A percentile compares a stretch with the other conserved stretches of the same genome.
phyloP scores from a whole-genome alignment of 2,888 invertebrate species.

The Brachypterus glaber region DNA sequence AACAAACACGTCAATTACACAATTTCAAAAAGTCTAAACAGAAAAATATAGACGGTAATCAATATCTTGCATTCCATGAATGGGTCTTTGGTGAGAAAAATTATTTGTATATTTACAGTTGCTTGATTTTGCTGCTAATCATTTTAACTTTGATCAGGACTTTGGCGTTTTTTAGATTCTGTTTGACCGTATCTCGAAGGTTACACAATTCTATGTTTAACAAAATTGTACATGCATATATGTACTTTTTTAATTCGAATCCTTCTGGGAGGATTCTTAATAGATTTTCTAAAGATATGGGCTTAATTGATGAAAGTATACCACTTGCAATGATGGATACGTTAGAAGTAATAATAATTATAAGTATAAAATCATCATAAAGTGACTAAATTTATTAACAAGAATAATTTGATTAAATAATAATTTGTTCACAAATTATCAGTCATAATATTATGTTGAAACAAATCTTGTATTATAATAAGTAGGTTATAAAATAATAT shows the following conservation, averaged over 20 bases:
- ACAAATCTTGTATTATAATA: too few relatives aligned
- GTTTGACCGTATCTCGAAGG: conserved; percentile 41
- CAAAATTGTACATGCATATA: conserved; percentile 49
- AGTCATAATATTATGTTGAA: too few relatives aligned
- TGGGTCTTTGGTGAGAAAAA: too few relatives aligned
- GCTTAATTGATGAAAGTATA: conserved; percentile 43
- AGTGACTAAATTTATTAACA: too few relatives aligned
- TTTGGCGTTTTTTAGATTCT: conserved; percentile 43
- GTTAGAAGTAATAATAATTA: conserved; percentile 26
- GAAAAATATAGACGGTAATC: too few relatives aligned
- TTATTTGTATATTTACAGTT: conserved; percentile 29
- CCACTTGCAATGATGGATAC: conserved; percentile 42
- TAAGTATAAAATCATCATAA: too few relatives aligned
- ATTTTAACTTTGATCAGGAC: conserved; percentile 37
- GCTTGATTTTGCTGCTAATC: conserved; percentile 30
- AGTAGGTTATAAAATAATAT: too few relatives aligned
- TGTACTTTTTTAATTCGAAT: conserved; percentile 58
- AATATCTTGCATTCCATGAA: too few relatives aligned
- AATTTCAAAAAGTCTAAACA: too few relatives aligned
- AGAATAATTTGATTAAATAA: too few relatives aligned
- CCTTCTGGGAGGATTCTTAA: conserved; percentile 52
- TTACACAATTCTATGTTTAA: conserved; percentile 44
- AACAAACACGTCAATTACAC: too few relatives aligned
- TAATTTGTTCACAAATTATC: too few relatives aligned
- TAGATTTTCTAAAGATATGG: conserved; percentile 60